A percentile compares a stretch with the other conserved stretches of the same genome.
Evolutionary conservation across 35 echinoderm and acorn worm species (phyloP).

Genomic region (Apostichopus japonicus): DNA sequence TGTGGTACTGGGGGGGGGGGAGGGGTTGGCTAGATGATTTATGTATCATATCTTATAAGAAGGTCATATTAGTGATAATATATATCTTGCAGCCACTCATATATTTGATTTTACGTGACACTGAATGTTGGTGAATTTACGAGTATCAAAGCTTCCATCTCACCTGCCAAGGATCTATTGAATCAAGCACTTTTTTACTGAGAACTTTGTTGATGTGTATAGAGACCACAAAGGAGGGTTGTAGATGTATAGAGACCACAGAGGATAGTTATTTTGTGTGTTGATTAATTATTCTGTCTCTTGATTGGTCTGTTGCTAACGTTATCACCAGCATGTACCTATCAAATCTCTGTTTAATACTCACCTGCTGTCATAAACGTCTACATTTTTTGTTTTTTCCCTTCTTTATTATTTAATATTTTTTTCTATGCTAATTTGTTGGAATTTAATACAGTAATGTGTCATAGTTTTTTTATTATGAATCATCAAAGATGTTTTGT

Average conservation of each 20-base stretch:
- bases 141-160: no score
- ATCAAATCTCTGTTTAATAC: neutral
- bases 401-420: neutral
- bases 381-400: neutral
- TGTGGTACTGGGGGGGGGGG: no score
- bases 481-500: conserved; percentile 36
- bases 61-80: no score
- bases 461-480: conserved; percentile 11
- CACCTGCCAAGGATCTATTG: no score
- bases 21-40: no score
- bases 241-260: neutral
- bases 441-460: conserved; percentile 40
- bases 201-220: no score
- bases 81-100: no score
- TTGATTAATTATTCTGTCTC: neutral
- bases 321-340: conserved; percentile 7
- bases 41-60: no score
- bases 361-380: neutral
- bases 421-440: conserved; percentile 24
- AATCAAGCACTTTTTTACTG: no score
- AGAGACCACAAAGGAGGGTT: no score
- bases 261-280: neutral
- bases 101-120: no score
- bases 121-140: no score
- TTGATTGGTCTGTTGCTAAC: neutral